These are phyloP conservation scores for Heptranchias perlo DNA, from an alignment of 2,113 vertebrate species.

Conservation along the genomic window DNA sequence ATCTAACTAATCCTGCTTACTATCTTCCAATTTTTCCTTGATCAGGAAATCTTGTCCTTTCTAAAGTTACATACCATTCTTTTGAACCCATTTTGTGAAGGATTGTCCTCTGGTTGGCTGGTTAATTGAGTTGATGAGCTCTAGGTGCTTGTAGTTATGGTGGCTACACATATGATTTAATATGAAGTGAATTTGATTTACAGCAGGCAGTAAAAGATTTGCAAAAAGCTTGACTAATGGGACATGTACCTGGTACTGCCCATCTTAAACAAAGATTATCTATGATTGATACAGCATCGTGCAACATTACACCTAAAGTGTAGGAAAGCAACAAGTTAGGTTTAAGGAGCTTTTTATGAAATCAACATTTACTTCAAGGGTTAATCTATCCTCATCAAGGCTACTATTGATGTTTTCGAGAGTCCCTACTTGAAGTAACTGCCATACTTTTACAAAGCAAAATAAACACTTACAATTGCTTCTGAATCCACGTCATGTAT, in stretches of 20 bases:
- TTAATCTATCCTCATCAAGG: neutral
- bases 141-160: neutral
- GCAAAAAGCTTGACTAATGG: neutral
- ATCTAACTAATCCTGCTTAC: neutral
- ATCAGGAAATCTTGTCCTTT: neutral
- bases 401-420: neutral
- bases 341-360: neutral
- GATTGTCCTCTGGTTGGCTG: neutral
- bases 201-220: neutral
- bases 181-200: neutral
- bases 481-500: neutral
- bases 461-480: neutral
- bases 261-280: neutral
- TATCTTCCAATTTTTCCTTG: neutral
- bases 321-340: neutral
- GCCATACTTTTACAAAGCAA: neutral
- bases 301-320: neutral
- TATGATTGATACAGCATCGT: neutral
- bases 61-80: neutral
- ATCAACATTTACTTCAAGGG: neutral
- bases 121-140: neutral
- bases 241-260: neutral
- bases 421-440: neutral
- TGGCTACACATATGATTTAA: neutral
- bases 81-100: neutral